Conservation (phyloP, 2,113 vertebrate genomes). For the Lasiurus borealis region DNA sequence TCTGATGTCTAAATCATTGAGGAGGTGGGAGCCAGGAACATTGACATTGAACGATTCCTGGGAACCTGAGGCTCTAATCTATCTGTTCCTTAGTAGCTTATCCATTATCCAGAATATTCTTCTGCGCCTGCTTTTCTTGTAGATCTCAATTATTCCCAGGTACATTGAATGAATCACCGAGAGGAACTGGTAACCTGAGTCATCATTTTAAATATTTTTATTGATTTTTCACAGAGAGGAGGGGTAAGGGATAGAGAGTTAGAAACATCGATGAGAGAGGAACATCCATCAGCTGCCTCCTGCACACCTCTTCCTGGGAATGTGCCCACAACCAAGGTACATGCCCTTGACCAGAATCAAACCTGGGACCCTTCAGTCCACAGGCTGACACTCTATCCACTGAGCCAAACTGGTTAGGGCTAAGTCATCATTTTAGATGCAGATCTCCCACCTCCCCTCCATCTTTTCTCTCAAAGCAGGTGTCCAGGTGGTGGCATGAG, state of each 20-base stretch:
- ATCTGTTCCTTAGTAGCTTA: neutral
- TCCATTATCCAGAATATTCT: neutral
- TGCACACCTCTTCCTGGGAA: too few species aligned
- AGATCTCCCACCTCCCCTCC: neutral
- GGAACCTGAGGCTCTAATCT: neutral
- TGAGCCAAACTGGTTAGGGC: too few species aligned
- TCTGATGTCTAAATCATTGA: neutral
- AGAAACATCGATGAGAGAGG: too few species aligned
- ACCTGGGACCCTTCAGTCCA: too few species aligned
- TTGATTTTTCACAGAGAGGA: too few species aligned
- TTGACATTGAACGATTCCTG: neutral
- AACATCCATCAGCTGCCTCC: too few species aligned
- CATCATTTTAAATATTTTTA: neutral
- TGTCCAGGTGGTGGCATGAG: neutral
- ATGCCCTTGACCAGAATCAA: too few species aligned
- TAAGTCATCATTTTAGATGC: neutral
- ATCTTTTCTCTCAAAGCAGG: neutral
- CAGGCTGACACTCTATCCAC: too few species aligned
- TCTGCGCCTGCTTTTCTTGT: neutral
- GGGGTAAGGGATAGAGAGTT: too few species aligned
- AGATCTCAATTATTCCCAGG: neutral
- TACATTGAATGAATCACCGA: neutral
- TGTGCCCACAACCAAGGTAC: too few species aligned
- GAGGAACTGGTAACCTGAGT: neutral
- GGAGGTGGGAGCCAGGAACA: neutral